Conservation (phyloP, 2,888 invertebrate genomes). For the Yponomeuta cagnagella region DNA sequence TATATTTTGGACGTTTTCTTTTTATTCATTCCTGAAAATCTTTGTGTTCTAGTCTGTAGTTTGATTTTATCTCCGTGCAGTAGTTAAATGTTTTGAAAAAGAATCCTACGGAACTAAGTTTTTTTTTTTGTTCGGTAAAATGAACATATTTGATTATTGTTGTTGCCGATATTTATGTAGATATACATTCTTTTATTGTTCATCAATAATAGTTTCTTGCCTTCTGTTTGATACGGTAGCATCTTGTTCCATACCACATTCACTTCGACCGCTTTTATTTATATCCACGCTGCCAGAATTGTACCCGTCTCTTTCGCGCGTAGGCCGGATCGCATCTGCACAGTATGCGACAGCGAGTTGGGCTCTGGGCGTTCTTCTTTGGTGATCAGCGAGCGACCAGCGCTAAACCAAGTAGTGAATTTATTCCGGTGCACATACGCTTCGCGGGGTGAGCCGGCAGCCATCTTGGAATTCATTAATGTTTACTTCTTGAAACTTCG, state of each 20-base stretch:
- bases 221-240: slow-evolving; percentile 40
- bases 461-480: slow-evolving; percentile 40
- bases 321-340: slow-evolving; percentile 19
- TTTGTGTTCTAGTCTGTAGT: too few species aligned
- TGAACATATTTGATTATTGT: not conserved
- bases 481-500: not conserved
- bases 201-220: slow-evolving; percentile 18
- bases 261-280: slow-evolving; percentile 43
- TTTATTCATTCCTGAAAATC: too few species aligned
- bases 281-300: slow-evolving; percentile 25
- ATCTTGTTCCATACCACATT: slow-evolving; percentile 44
- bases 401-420: slow-evolving; percentile 43
- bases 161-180: not conserved
- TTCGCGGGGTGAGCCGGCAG: slow-evolving; percentile 27
- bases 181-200: not conserved
- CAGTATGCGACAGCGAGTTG: slow-evolving; percentile 29
- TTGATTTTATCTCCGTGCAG: too few species aligned
- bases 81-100: too few species aligned
- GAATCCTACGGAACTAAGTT: too few species aligned
- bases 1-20: too few species aligned
- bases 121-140: too few species aligned
- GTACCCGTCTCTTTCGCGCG: slow-evolving; percentile 33
- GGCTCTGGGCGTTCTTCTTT: slow-evolving; percentile 15
- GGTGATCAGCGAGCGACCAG: slow-evolving; percentile 30
- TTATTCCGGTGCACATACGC: slow-evolving; percentile 52